Conservation (phyloP, 30 jellyfish, hydroid and myxozoan species). For the Turritopsis dohrnii region DNA sequence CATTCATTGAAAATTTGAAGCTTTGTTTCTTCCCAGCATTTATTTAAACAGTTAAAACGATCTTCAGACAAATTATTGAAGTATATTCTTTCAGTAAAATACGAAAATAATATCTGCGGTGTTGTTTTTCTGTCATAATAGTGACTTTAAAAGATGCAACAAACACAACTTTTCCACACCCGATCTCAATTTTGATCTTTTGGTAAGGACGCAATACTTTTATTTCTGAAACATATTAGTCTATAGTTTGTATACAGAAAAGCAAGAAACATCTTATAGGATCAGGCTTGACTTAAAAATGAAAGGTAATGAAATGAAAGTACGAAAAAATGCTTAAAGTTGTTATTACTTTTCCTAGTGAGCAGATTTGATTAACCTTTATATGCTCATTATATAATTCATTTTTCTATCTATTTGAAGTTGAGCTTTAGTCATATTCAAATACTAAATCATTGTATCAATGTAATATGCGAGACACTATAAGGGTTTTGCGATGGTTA, state of each 20-base stretch:
- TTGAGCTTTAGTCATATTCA: neutral
- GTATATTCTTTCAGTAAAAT: neutral
- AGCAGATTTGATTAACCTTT: neutral
- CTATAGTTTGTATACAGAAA: neutral
- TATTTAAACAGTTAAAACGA: neutral
- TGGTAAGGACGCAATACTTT: neutral
- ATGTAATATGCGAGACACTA: neutral
- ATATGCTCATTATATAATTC: neutral
- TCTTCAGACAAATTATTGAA: neutral
- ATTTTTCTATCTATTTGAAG: neutral
- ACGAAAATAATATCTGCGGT: neutral
- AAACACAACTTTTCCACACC: slow-evolving; percentile 8
- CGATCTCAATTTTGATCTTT: neutral
- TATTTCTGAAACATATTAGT: neutral
- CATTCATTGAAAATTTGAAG: neutral
- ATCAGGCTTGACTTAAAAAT: neutral
- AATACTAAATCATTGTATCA: neutral
- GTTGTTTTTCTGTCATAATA: neutral
- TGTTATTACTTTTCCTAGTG: neutral
- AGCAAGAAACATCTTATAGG: neutral
- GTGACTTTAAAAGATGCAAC: slow-evolving; percentile 7
- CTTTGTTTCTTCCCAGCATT: neutral
- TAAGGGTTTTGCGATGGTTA: neutral
- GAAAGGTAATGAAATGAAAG: neutral
- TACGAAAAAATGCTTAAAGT: neutral